Evolutionary conservation across 2,113 vertebrate species (phyloP), one percentile per base, ranked within the genome.

Genomic region (Rhinichthys klamathensis): DNA sequence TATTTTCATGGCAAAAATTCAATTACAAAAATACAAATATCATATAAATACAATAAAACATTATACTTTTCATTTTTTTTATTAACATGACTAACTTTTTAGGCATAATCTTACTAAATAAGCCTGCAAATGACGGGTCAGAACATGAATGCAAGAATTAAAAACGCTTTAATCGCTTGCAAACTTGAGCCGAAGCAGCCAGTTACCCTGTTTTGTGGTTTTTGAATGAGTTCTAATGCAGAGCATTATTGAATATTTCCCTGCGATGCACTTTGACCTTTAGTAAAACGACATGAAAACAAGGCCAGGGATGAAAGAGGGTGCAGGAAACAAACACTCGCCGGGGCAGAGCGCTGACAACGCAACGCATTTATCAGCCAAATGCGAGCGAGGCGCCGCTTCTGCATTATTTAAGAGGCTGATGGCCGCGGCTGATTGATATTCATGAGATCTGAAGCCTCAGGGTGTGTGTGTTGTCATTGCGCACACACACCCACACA

Each of bases 371-470:
- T 90, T 89, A 88, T 91, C 89, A 88, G n/a, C n/a, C n/a, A n/a
- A n/a, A n/a, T n/a, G n/a, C n/a, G n/a, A n/a, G 84, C 38, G 56
- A 58, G 70, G 76, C 41, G 65, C 56, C 74, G 67, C 74, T 74
- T 70, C 82, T 88, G 89, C 89, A 90, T 91, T 88, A 91, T 90
- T 90, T 86, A 90, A 86, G 76, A 63, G 69, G 73, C 87, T 85
- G 89, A 91, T 88, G 87, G 85, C 80, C 76, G 67, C 3, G 83
- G 70, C 87, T 89, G 90, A 90, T 89, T 89, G 82, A 83, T 85
- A 91, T 89, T 91, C 90, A 89, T 88, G 88, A 91, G 90, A 85
- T 83, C 82, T 87, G 74, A 69, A 83, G 85, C 86, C 72, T 56
- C 69, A 67, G 73, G 74, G 81, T 72, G 78, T 84, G 16, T 35